phyloP scores from a whole-genome alignment of 2,888 invertebrate species.

The Masnerella sp. region DNA sequence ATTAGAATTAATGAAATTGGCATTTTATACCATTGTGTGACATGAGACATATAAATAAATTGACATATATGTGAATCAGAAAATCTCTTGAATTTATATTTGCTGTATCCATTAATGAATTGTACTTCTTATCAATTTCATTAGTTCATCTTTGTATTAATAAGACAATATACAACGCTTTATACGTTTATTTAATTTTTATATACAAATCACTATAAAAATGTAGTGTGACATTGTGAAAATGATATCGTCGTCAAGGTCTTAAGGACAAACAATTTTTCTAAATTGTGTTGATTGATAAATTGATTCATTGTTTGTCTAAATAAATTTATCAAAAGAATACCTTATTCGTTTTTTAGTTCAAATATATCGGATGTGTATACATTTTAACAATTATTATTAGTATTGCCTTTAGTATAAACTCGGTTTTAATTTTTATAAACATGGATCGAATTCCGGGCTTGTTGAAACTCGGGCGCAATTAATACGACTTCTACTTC shows the following conservation, averaged over 20 bases:
- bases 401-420: no score
- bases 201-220: constrained; percentile 39
- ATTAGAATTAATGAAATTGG: constrained; percentile 34
- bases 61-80: constrained; percentile 19
- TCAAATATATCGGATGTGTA: no score
- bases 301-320: no score
- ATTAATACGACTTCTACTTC: constrained; percentile 78
- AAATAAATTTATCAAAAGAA: no score
- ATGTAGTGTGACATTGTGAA: not conserved
- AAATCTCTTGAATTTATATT: not conserved
- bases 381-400: no score
- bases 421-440: no score
- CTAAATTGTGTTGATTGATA: no score
- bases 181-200: constrained; percentile 32
- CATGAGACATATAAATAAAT: constrained; percentile 25
- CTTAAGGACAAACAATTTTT: no score
- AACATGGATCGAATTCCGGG: constrained; percentile 83
- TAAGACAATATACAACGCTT: not conserved
- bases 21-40: constrained; percentile 35
- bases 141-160: constrained; percentile 6
- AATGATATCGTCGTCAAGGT: not conserved
- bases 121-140: constrained; percentile 7
- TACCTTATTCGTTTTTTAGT: no score
- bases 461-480: constrained; percentile 83
- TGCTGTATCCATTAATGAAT: no score